These are phyloP conservation scores for Pangasianodon hypophthalmus DNA, from an alignment of 2,113 vertebrate genomes.

Conservation along the genomic window DNA sequence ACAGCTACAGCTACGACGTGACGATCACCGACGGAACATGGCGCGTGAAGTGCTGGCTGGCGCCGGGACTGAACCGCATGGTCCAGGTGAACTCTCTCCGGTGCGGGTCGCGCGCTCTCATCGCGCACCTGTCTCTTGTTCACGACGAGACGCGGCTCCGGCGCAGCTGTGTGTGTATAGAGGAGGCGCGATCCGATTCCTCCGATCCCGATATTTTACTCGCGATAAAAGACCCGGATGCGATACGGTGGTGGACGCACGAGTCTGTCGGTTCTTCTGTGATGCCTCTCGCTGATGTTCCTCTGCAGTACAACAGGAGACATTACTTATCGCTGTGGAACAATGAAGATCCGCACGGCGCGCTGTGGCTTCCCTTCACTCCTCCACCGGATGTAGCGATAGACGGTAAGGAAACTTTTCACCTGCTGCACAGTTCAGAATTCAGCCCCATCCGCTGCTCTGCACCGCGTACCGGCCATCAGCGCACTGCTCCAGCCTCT, in stretches of 20 bases:
- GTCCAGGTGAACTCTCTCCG: conserved; percentile 76
- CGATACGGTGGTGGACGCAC: conserved; percentile 61
- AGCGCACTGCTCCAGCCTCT: too few relatives aligned
- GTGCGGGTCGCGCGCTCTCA: conserved; percentile 69
- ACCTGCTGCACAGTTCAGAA: too few relatives aligned
- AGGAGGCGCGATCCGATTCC: conserved; percentile 53
- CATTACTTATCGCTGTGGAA: conserved; percentile 90
- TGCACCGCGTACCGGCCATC: too few relatives aligned
- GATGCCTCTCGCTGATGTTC: conserved; percentile 57
- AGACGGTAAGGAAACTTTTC: conserved; percentile 71
- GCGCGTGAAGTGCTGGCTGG: conserved; percentile 74
- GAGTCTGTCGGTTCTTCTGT: conserved; percentile 40
- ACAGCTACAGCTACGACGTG: conserved; percentile 73
- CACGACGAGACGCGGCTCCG: conserved; percentile 78
- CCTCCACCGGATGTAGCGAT: conserved; percentile 62
- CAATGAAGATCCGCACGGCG: conserved; percentile 85
- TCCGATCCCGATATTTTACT: conserved; percentile 4
- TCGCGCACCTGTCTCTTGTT: conserved; percentile 74
- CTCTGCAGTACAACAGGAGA: conserved; percentile 71
- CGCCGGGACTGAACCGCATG: conserved; percentile 68
- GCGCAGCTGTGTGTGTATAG: conserved; percentile 75
- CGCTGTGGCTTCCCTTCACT: conserved; percentile 70
- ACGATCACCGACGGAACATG: conserved; percentile 76
- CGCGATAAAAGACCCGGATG: background rate
- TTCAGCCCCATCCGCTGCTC: background rate